phyloP scores from a whole-genome alignment of 2,113 vertebrate genomes.

The Gnathonemus echidnorhynchus region DNA sequence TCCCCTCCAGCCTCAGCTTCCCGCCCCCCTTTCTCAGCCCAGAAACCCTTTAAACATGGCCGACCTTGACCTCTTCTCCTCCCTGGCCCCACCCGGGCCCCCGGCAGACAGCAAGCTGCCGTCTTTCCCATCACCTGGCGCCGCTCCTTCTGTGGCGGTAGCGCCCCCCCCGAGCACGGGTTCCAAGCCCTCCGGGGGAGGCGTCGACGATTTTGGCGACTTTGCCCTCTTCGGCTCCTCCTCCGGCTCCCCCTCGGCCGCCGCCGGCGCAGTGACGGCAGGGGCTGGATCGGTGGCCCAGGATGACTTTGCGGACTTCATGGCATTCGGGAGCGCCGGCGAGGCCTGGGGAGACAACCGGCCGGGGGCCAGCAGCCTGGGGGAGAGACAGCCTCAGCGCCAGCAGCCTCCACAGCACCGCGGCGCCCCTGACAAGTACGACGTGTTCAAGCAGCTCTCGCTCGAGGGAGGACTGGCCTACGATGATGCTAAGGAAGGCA shows the following conservation, averaged over 20 bases:
- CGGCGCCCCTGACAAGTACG: constrained; percentile 68
- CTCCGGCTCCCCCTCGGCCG: constrained; percentile 43
- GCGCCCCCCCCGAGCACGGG: constrained; percentile 17
- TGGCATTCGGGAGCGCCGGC: constrained; percentile 76
- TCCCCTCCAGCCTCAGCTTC: constrained; percentile 61
- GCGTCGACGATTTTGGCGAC: constrained; percentile 83
- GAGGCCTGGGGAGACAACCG: constrained; percentile 52
- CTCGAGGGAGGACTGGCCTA: constrained; percentile 68
- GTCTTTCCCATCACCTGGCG: constrained; percentile 49
- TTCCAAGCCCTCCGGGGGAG: constrained; percentile 55
- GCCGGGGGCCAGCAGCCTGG: constrained; percentile 40
- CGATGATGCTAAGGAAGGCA: constrained; percentile 75
- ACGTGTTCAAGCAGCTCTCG: constrained; percentile 86
- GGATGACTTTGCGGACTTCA: constrained; percentile 96
- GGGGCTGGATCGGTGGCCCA: constrained; percentile 56
- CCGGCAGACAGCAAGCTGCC: constrained; percentile 50
- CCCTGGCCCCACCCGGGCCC: constrained; percentile 49
- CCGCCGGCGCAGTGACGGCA: constrained; percentile 13
- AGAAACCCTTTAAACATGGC: constrained; percentile 81
- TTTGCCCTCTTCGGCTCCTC: constrained; percentile 86
- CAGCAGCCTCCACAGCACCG: constrained; percentile 35
- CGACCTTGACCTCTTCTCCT: constrained; percentile 87
- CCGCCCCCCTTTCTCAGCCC: constrained; percentile 52
- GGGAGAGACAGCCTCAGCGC: constrained; percentile 35
- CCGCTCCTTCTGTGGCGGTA: constrained; percentile 38